Conservation (phyloP, 2,888 invertebrate genomes). For the Amblyjoppa proteus region DNA sequence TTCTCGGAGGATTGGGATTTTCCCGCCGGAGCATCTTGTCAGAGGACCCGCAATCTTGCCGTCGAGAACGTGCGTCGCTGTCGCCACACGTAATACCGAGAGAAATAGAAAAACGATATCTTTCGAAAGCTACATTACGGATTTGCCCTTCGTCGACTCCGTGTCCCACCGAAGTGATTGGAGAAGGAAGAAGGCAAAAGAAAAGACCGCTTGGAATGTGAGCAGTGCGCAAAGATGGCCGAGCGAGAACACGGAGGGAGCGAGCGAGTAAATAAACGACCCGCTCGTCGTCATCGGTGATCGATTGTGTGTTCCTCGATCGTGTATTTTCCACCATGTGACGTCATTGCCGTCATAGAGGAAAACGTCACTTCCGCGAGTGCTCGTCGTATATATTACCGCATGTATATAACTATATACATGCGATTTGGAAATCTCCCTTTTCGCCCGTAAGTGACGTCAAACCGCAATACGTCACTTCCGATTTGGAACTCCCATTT, state of each 20-base stretch:
- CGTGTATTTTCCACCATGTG: neutral
- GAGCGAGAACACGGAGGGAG: neutral
- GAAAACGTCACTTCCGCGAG: neutral
- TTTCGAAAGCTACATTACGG: slow-evolving; percentile 32
- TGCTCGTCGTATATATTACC: no score
- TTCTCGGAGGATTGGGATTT: slow-evolving; percentile 21
- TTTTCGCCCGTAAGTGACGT: no score
- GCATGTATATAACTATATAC: no score
- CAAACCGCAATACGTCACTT: no score
- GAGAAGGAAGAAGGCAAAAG: neutral
- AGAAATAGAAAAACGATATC: slow-evolving; percentile 16
- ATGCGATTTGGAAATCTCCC: no score
- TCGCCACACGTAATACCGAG: neutral
- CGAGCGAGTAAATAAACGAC: neutral
- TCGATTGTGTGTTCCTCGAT: neutral
- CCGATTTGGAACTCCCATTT: no score
- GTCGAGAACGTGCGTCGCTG: slow-evolving; percentile 19
- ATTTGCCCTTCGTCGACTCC: slow-evolving; percentile 37
- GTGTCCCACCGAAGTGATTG: neutral
- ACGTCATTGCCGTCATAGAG: neutral
- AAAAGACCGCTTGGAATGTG: neutral
- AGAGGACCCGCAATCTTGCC: slow-evolving; percentile 42
- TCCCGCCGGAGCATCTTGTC: slow-evolving; percentile 8
- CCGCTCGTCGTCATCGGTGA: slow-evolving; percentile 4
- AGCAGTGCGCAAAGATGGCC: slow-evolving; percentile 8